Evolutionary conservation across 2,797 vertebrate species (phyloP).

Genomic region (Acanthis flammea): DNA sequence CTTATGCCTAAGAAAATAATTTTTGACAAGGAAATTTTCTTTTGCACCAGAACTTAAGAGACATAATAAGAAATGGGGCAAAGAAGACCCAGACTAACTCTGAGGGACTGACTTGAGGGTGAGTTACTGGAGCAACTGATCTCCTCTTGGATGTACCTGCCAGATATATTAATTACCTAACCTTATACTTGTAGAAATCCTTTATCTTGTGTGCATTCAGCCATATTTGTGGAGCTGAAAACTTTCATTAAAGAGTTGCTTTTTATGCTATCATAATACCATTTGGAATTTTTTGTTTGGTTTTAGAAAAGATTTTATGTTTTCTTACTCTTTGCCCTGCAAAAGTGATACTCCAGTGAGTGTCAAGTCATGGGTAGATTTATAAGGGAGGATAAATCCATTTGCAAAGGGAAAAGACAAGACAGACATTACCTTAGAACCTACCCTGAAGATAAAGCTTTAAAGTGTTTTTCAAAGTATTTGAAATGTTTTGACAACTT

Average conservation of each 20-base stretch:
- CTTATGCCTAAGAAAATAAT: no score
- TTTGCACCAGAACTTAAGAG: not conserved
- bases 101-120: accelerated
- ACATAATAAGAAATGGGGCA: not conserved
- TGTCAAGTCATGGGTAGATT: not conserved
- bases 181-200: not conserved
- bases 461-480: not conserved
- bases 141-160: not conserved
- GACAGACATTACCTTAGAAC: not conserved
- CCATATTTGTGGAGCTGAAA: not conserved
- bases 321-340: not conserved
- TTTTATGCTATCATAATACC: not conserved
- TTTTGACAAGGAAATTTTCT: not conserved
- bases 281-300: not conserved
- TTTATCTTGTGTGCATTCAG: not conserved
- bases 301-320: not conserved
- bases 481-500: not conserved
- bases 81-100: not conserved
- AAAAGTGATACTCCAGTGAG: not conserved
- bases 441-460: not conserved
- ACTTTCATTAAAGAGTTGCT: not conserved
- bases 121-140: not conserved
- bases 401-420: not conserved
- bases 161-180: not conserved
- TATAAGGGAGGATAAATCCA: not conserved